Percentiles rank a stretch among this genome's conserved stretches.
Conservation (phyloP, 2,888 invertebrate species). For the Adelognathus sp. region DNA sequence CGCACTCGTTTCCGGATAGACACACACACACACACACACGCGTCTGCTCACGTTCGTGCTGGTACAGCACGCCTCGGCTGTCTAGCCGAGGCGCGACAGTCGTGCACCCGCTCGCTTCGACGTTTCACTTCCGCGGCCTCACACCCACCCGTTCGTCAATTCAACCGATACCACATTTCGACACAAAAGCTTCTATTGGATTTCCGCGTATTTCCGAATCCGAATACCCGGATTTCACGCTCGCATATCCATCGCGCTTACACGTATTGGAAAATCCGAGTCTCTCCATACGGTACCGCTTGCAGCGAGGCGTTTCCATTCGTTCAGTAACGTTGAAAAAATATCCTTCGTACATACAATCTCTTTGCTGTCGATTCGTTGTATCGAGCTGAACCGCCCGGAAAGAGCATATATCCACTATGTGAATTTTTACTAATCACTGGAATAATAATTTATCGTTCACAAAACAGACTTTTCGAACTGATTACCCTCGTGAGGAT, state of each 20-base stretch:
- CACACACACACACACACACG: constrained; percentile 5
- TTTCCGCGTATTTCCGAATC: constrained; percentile 40
- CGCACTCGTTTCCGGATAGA: not conserved
- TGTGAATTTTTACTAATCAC: constrained; percentile 13
- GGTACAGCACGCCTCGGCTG: constrained; percentile 31
- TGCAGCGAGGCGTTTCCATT: constrained; percentile 14
- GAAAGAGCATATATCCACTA: constrained; percentile 13
- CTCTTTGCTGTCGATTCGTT: constrained; percentile 9
- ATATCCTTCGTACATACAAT: not conserved
- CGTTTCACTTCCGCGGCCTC: constrained; percentile 20
- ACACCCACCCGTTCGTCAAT: not conserved
- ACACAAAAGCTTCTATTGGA: constrained; percentile 39
- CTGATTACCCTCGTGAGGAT: not conserved
- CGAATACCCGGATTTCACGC: constrained; percentile 31
- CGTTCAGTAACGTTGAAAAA: not conserved
- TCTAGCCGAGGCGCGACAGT: constrained; percentile 44
- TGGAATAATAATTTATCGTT: constrained; percentile 10
- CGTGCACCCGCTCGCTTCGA: not conserved
- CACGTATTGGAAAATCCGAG: not conserved
- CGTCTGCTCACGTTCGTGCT: constrained; percentile 4
- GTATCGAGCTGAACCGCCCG: not conserved
- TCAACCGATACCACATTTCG: constrained; percentile 6
- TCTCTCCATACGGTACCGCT: not conserved
- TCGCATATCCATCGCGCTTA: not conserved
- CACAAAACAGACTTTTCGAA: not conserved